Evolutionary conservation across 2,113 vertebrate species (phyloP).

Genomic region (Oreochromis aureus): DNA sequence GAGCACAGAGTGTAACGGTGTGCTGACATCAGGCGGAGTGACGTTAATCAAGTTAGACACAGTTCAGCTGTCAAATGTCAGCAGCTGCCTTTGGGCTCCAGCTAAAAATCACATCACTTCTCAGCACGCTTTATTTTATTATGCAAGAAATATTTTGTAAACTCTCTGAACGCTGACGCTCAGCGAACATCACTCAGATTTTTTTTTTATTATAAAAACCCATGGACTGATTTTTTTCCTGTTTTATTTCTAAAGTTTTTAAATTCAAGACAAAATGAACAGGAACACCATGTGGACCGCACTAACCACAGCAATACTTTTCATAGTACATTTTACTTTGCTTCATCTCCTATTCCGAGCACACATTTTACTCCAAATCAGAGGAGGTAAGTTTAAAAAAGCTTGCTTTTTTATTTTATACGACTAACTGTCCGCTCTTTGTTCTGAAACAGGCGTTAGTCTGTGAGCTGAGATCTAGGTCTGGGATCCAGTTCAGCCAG

Average conservation of each 20-base stretch:
- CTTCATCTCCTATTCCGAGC: fast-evolving
- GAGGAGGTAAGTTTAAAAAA: neutral
- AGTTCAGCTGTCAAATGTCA: slow-evolving; percentile 32
- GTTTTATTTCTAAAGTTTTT: neutral
- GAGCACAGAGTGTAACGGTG: neutral
- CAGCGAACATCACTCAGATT: neutral
- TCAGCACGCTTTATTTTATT: neutral
- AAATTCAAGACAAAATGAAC: neutral
- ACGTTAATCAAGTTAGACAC: slow-evolving; percentile 16
- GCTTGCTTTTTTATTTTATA: fast-evolving
- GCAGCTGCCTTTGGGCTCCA: slow-evolving; percentile 1
- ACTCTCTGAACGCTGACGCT: fast-evolving
- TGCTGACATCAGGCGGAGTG: neutral
- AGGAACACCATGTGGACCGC: neutral
- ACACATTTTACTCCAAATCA: neutral
- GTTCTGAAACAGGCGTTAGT: neutral
- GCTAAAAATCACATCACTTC: neutral
- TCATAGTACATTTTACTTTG: neutral
- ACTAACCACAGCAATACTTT: neutral
- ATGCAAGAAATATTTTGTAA: neutral
- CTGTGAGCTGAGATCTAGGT: neutral
- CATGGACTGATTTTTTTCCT: fast-evolving
- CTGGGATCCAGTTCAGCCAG: neutral
- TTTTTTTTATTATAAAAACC: neutral
- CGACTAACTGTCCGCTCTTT: fast-evolving